Evolutionary conservation across 2,797 vertebrate genomes (phyloP).

Genomic region (Hippocampus kuda): DNA sequence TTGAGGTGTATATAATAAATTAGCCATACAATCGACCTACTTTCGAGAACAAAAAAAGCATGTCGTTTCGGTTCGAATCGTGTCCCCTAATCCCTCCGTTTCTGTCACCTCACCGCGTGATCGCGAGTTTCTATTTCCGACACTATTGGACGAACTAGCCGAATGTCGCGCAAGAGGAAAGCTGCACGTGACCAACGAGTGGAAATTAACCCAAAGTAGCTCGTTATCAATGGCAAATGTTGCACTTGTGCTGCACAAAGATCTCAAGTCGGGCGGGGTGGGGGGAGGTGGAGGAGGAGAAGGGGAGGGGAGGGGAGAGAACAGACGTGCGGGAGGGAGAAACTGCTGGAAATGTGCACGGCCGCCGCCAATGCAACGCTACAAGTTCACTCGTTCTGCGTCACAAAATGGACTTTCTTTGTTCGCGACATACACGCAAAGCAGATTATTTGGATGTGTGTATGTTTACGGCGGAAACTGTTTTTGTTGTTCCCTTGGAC

Average conservation of each 20-base stretch:
- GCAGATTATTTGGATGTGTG: constrained; percentile 5
- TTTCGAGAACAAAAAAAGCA: constrained; percentile 41
- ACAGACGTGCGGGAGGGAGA: constrained; percentile 28
- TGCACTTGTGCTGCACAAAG: constrained; percentile 36
- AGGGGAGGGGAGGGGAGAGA: constrained; percentile 11
- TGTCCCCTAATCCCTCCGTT: not conserved
- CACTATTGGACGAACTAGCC: constrained; percentile 15
- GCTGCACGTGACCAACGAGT: not conserved
- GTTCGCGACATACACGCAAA: not conserved
- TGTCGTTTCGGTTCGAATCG: not conserved
- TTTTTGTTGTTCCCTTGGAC: constrained; percentile 34
- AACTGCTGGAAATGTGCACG: constrained; percentile 49
- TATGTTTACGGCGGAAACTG: constrained; percentile 18
- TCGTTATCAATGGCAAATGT: not conserved
- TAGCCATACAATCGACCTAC: constrained; percentile 45
- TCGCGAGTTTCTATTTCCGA: constrained; percentile 24
- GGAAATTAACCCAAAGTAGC: not conserved
- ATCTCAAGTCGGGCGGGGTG: constrained; percentile 22
- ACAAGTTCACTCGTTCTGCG: constrained; percentile 28
- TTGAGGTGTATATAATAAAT: constrained; percentile 44
- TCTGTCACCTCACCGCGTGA: constrained; percentile 12
- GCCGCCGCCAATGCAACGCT: constrained; percentile 21
- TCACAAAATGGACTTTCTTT: constrained; percentile 14
- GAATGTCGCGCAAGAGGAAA: constrained; percentile 13
- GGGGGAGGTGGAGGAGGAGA: not conserved